Evolutionary conservation across 2,113 vertebrate species (phyloP), one percentile per base, ranked within the genome.

Genomic region (Salvelinus namaycush): DNA sequence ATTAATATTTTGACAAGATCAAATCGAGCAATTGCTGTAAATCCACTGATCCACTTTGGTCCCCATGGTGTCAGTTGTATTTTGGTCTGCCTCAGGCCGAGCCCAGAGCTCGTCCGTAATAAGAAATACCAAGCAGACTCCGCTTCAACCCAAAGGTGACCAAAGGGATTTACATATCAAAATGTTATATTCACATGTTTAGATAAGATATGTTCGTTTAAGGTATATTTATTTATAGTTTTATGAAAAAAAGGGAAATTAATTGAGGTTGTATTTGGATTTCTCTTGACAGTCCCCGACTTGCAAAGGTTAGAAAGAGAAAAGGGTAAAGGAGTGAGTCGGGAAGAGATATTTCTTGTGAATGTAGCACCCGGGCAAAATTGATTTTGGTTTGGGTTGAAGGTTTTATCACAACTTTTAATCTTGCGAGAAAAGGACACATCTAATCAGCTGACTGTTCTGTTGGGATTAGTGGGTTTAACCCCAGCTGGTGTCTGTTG

Each of bases 391-490:
- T 89, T 84, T 82, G 79, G 77, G 82, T 79, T 87, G 81, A 89
- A 89, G 83, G 82, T 89, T 90, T 88, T 87, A 91, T 87, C 87
- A 86, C 88, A 87, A 85, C 83, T 80, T 84, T 71, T 89, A 90
- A 87, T 90, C 87, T 86, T 87, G 79, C 71, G 79, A 85, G 86
- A 80, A 78, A 89, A 80, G 84, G 80, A 90, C 89, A 87, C 84
- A 76, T 89, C 86, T 88, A 91, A 91, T 89, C 88, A 82, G 75
- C 76, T 73, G 48, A 84, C 82, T 87, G 90, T 85, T 87, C 75
- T 87, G 62, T 86, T 49, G 44, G 87, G 85, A 92, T 90, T 92
- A 91, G 86, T 76, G 77, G 69, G 73, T 81, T 79, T 73, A 54
- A 80, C 54, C 70, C 57, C 78, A 72, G 79, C 49, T 8, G 68